Base-by-base conservation (phyloP, 2,113 vertebrate species). In the Lepisosteus osseus region DNA sequence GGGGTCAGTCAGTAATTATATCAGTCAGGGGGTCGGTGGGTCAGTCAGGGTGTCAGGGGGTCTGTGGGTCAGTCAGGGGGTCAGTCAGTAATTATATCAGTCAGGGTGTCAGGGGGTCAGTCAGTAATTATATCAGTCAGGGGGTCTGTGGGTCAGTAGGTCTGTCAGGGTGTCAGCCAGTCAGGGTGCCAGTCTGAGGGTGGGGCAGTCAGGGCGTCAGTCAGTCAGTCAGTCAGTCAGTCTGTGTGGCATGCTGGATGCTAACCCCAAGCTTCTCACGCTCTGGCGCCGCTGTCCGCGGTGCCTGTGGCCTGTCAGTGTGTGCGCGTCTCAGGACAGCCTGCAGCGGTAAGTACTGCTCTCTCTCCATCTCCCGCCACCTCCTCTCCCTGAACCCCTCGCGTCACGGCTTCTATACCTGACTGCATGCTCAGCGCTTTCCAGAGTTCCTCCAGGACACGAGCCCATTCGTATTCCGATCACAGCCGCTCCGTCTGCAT, bases 241-340 rank as follows among this genome's bases (percentile, higher is more conserved):
- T 67, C 67, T 11, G 61, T 14, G 78, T 76, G 85, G 95, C 96
- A 98, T 97, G 97, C 96, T 93, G 92, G 95, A 93, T 76, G 94
- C 96, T 99, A 98, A 97, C 95, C 89, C 90, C 94, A 92, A 95
- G 95, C 88, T 90, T 94, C 95, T 95, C 95, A 97, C 94, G 91
- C 89, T 97, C 92, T 90, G 84, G 91, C 94, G 84, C 89, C 89
- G 93, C 90, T 88, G 86, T 89, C 92, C 91, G 92, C 94, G 93
- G 90, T 95, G 88, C 88, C 93, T 86, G 90, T 93, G 75, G 72
- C 75, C 79, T 83, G 77, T 84, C 92, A 90, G 6, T 92, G 81
- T 96, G 84, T 91, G 92, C 89, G 86, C 90, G 84, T 87, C 90
- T 88, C 80, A 70, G 90, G 90, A 93, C 83, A 84, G 51, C 76